These are phyloP conservation scores for Microplitis manilae DNA, from an alignment of 2,888 invertebrate species.

Conservation along the genomic window DNA sequence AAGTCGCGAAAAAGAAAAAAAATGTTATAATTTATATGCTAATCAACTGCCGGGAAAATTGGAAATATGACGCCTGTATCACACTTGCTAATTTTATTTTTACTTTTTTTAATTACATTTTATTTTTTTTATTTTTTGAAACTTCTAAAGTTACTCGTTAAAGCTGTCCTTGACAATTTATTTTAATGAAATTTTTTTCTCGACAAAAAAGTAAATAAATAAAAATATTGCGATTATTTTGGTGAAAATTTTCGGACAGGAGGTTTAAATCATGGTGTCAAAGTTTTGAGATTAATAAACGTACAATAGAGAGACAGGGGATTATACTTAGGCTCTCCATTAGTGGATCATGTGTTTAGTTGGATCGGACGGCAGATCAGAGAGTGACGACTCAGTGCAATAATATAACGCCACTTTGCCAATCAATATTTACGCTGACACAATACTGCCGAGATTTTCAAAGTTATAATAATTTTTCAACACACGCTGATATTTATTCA, in stretches of 20 bases:
- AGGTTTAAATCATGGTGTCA: no score
- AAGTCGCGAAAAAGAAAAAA: constrained; percentile 43
- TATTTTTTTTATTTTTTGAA: background rate
- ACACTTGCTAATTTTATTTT: constrained; percentile 15
- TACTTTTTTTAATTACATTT: background rate
- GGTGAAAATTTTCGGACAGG: no score
- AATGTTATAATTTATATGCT: constrained; percentile 51
- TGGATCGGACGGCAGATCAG: background rate
- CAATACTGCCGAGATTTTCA: background rate
- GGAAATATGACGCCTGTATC: constrained; percentile 43
- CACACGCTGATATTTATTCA: no score
- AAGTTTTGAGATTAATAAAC: background rate
- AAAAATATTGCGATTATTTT: no score
- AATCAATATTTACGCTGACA: background rate
- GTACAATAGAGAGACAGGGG: background rate
- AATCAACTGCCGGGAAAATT: constrained; percentile 48
- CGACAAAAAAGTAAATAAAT: no score
- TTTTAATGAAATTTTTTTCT: no score
- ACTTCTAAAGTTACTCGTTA: no score
- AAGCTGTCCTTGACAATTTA: no score
- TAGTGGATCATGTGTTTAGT: background rate
- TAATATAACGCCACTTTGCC: background rate
- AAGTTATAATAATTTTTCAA: background rate
- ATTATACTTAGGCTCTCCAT: background rate
- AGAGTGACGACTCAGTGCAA: no score